Percentiles rank a stretch among this genome's conserved stretches.
These are phyloP conservation scores for Malurus splendens DNA, from an alignment of 2,797 vertebrate species.

Conservation along the genomic window DNA sequence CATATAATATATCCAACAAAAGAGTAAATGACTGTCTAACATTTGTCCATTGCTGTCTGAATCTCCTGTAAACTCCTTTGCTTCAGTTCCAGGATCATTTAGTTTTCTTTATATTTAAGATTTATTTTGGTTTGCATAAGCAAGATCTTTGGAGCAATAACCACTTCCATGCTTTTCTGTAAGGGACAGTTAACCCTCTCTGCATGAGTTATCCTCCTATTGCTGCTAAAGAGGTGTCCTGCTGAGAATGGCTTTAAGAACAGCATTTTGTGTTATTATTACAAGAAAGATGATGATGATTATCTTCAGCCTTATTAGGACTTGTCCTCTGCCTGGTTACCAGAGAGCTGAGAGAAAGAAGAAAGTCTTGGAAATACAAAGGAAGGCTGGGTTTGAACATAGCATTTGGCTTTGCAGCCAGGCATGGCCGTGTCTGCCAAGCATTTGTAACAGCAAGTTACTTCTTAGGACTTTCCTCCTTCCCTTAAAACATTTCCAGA, in stretches of 20 bases:
- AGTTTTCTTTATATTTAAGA: conserved; percentile 23
- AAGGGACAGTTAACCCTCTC: conserved; percentile 30
- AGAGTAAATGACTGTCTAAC: neutral
- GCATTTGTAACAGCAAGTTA: neutral
- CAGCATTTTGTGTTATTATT: conserved; percentile 31
- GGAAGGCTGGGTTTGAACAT: neutral
- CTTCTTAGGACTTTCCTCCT: neutral
- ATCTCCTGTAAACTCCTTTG: neutral
- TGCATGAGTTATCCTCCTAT: conserved; percentile 23
- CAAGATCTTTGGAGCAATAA: conserved; percentile 7
- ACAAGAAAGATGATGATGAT: conserved; percentile 5
- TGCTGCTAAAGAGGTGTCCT: conserved; percentile 29
- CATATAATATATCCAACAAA: neutral
- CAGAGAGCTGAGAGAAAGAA: neutral
- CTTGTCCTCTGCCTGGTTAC: neutral
- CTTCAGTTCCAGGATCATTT: conserved; percentile 22
- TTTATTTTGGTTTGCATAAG: conserved; percentile 35
- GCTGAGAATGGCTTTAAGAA: conserved; percentile 34
- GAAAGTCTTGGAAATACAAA: neutral
- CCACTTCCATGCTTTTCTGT: neutral
- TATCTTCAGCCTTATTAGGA: neutral
- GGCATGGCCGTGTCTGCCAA: neutral
- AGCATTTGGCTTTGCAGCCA: neutral
- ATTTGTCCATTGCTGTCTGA: neutral
- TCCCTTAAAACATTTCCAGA: neutral